Evolutionary conservation across 2,888 invertebrate genomes (phyloP).

Genomic region (Anthoptus insignis): DNA sequence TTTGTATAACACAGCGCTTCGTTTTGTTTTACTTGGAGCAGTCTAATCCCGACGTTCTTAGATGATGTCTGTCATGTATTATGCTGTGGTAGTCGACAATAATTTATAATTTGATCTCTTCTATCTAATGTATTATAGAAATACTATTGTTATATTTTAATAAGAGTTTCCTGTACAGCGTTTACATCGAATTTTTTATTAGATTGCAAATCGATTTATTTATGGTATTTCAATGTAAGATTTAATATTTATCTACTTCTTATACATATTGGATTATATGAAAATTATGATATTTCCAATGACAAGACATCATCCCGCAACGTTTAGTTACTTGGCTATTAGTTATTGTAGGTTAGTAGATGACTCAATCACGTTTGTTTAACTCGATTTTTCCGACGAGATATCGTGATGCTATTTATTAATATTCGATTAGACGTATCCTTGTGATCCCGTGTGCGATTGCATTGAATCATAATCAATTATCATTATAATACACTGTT

Average conservation of each 20-base stretch:
- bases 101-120: conserved; percentile 31
- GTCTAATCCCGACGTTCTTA: neutral
- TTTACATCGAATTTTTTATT: conserved; percentile 39
- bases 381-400: conserved; percentile 10
- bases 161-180: conserved; percentile 32
- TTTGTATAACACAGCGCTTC: too few species aligned
- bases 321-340: conserved; percentile 14
- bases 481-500: neutral
- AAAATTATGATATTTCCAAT: conserved; percentile 28
- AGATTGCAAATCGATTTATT: conserved; percentile 35
- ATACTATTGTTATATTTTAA: conserved; percentile 34
- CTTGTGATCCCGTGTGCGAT: conserved; percentile 13
- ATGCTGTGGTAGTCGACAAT: conserved; percentile 38
- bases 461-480: neutral
- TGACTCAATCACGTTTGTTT: neutral
- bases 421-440: conserved; percentile 10
- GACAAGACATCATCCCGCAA: conserved; percentile 35
- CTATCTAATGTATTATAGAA: conserved; percentile 33
- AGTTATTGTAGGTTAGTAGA: neutral
- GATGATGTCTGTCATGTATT: conserved; percentile 35
- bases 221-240: conserved; percentile 31
- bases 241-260: conserved; percentile 33
- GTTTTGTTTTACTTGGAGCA: too few species aligned
- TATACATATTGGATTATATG: conserved; percentile 34
- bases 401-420: conserved; percentile 17